Percentiles rank a stretch among this genome's conserved stretches.
phyloP scores from a whole-genome alignment of 37 sponge, comb jelly and placozoan genomes.

The Mnemiopsis leidyi region DNA sequence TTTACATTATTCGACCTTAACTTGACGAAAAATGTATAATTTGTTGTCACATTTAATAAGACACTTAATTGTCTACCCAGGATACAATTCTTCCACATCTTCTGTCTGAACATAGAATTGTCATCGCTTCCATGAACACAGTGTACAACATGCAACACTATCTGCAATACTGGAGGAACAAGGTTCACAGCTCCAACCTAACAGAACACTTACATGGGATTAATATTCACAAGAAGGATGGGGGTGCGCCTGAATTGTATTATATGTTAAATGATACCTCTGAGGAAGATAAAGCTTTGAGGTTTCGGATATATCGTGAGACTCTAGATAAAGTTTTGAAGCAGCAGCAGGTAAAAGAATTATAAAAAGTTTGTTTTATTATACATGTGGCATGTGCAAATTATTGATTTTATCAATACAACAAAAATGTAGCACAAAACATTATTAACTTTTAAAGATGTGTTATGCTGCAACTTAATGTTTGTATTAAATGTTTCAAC shows the following conservation, averaged over 20 bases:
- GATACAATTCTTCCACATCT: conserved; percentile 34
- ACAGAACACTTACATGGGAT: conserved; percentile 1
- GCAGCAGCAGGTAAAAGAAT: conserved; percentile 40
- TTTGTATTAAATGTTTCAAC: too few relatives aligned
- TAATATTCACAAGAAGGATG: conserved; percentile 32
- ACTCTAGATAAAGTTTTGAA: not conserved
- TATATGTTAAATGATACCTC: conserved; percentile 50
- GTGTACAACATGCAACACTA: conserved; percentile 25
- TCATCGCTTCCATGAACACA: conserved; percentile 1
- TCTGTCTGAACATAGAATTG: conserved; percentile 18
- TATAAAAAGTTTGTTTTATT: too few relatives aligned
- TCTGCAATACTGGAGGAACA: conserved; percentile 33
- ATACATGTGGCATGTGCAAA: too few relatives aligned
- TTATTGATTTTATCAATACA: too few relatives aligned
- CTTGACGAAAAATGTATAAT: too few relatives aligned
- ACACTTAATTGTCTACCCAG: conserved; percentile 13
- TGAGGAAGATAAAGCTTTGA: conserved; percentile 14
- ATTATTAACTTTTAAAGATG: too few relatives aligned
- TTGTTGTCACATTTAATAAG: not conserved
- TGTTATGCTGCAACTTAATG: too few relatives aligned
- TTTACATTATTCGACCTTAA: too few relatives aligned
- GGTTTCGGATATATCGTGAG: not conserved
- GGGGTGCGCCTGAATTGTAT: not conserved
- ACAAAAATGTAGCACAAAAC: too few relatives aligned
- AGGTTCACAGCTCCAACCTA: not conserved